These are phyloP conservation scores for Taphrorychus bicolor DNA, from an alignment of 2,888 invertebrate genomes.

Conservation along the genomic window DNA sequence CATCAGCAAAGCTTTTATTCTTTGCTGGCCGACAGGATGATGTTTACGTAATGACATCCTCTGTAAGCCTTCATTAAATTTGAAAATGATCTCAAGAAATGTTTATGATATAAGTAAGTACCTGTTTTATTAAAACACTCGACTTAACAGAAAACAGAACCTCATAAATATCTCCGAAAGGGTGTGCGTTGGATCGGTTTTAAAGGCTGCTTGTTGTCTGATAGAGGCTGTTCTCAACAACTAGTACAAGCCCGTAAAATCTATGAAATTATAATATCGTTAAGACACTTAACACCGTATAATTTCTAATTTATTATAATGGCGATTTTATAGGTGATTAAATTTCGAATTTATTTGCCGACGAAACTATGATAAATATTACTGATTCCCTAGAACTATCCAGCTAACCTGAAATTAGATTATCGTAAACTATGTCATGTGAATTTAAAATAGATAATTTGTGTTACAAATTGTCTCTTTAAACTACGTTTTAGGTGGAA, in stretches of 20 bases:
- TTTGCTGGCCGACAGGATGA: too few relatives aligned
- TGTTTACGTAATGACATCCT: too few relatives aligned
- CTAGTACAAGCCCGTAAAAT: neutral
- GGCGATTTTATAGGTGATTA: neutral
- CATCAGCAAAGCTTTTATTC: too few relatives aligned
- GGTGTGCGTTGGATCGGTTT: slow-evolving; percentile 11
- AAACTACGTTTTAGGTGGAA: too few relatives aligned
- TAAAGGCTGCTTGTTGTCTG: slow-evolving; percentile 6
- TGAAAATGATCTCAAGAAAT: too few relatives aligned
- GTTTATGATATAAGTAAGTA: neutral
- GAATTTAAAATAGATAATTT: too few relatives aligned
- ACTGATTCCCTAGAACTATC: too few relatives aligned
- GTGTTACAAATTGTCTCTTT: too few relatives aligned
- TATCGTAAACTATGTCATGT: too few relatives aligned
- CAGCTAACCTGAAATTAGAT: too few relatives aligned
- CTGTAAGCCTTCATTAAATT: too few relatives aligned
- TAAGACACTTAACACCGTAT: slow-evolving; percentile 12
- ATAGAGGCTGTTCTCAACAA: slow-evolving; percentile 18
- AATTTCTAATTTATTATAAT: slow-evolving; percentile 4
- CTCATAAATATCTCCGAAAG: slow-evolving; percentile 18
- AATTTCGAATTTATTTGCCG: slow-evolving; percentile 3
- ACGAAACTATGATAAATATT: neutral
- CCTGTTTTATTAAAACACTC: slow-evolving; percentile 4
- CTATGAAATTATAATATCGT: slow-evolving; percentile 7
- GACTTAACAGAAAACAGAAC: slow-evolving; percentile 20